A percentile compares a stretch with the other conserved stretches of the same genome.
These are phyloP conservation scores for Lobophora halterata DNA, from an alignment of 2,888 invertebrate genomes.

Conservation along the genomic window DNA sequence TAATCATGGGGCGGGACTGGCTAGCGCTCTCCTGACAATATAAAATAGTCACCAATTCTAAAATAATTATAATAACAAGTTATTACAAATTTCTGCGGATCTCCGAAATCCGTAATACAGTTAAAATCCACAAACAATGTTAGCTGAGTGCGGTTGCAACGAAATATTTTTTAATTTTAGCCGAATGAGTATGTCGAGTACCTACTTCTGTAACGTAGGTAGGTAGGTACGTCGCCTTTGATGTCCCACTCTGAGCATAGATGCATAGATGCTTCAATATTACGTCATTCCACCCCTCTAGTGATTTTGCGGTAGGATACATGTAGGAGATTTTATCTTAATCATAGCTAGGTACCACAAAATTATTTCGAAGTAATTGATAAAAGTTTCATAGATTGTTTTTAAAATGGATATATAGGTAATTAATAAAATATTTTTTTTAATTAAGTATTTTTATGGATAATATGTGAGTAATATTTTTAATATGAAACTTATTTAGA, in stretches of 20 bases:
- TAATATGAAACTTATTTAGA: too few relatives aligned
- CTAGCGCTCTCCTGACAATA: too few relatives aligned
- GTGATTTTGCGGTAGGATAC: constrained; percentile 18
- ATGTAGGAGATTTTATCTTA: constrained; percentile 17
- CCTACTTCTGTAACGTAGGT: constrained; percentile 52
- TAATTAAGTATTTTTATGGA: too few relatives aligned
- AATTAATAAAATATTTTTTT: too few relatives aligned
- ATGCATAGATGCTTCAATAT: constrained; percentile 34
- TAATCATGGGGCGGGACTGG: too few relatives aligned
- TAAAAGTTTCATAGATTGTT: too few relatives aligned
- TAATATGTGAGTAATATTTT: too few relatives aligned
- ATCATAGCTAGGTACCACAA: too few relatives aligned
- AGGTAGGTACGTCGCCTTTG: too few relatives aligned
- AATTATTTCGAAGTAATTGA: constrained; percentile 18
- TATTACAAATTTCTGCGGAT: constrained; percentile 1
- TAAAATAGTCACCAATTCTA: too few relatives aligned
- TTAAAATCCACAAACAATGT: constrained; percentile 25
- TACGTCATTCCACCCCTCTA: constrained; percentile 27
- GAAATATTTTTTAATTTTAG: constrained; percentile 66
- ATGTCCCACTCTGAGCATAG: constrained; percentile 39
- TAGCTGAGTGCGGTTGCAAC: constrained; percentile 38
- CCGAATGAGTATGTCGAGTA: constrained; percentile 27
- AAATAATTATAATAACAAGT: too few relatives aligned
- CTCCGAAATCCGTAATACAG: constrained; percentile 10
- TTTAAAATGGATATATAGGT: too few relatives aligned